Evolutionary conservation across 2,797 vertebrate species (phyloP).

Genomic region (Antennarius maculatus): DNA sequence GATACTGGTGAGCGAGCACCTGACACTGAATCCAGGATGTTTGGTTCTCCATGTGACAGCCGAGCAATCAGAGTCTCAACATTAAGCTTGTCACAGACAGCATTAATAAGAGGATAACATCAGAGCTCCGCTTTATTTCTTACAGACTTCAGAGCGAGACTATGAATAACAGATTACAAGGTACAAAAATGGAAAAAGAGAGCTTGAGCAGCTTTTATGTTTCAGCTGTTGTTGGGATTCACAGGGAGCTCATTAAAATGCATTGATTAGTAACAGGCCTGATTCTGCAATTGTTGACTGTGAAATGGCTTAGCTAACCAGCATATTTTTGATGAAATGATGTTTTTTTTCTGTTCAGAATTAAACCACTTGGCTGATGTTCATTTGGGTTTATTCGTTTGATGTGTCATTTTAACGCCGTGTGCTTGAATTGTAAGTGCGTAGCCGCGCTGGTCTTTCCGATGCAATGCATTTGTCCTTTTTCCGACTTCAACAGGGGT

Average conservation of each 20-base stretch:
- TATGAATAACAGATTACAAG: conserved; percentile 78
- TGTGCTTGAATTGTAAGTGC: conserved; percentile 70
- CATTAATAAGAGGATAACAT: conserved; percentile 71
- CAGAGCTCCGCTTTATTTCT: conserved; percentile 72
- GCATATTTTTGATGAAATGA: conserved; percentile 58
- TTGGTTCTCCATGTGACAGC: conserved; percentile 50
- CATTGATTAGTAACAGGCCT: conserved; percentile 72
- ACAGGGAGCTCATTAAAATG: conserved; percentile 72
- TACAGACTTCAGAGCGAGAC: conserved; percentile 66
- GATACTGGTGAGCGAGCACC: conserved; percentile 30
- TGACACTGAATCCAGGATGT: conserved; percentile 40
- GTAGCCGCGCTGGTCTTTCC: conserved; percentile 41
- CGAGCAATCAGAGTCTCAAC: conserved; percentile 54
- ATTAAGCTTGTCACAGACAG: conserved; percentile 62
- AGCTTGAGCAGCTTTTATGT: conserved; percentile 71
- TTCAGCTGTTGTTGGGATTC: conserved; percentile 71
- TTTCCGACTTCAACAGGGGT: conserved; percentile 41
- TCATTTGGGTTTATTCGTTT: conserved; percentile 71
- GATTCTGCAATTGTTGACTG: conserved; percentile 74
- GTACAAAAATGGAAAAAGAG: conserved; percentile 72
- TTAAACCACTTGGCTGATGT: conserved; percentile 65
- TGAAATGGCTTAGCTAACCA: conserved; percentile 62
- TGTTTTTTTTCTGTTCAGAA: conserved; percentile 59
- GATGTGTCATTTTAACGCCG: conserved; percentile 63
- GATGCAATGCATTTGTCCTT: conserved; percentile 53